Percentiles rank a stretch among this genome's conserved stretches.
These are phyloP conservation scores for Stegophylla sp. DNA, from an alignment of 2,888 invertebrate genomes.

Conservation along the genomic window DNA sequence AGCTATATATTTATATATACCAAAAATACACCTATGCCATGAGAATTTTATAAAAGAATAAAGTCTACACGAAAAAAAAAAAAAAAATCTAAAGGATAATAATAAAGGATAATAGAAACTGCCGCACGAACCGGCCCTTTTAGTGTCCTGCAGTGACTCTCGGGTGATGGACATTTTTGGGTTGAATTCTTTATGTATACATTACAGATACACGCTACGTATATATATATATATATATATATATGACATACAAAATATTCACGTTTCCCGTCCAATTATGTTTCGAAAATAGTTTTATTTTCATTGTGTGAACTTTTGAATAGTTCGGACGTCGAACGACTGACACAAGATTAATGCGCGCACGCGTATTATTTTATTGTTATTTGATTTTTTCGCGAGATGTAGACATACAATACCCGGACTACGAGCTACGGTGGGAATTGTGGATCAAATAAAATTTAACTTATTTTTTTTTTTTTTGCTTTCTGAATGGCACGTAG, in stretches of 20 bases:
- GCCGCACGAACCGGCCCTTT: neutral
- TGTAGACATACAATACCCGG: too few species aligned
- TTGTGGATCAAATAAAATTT: too few species aligned
- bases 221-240: too few species aligned
- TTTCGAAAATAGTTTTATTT: too few species aligned
- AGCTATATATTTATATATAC: neutral
- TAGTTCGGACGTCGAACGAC: neutral
- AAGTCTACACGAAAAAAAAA: slow-evolving; percentile 8
- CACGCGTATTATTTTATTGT: too few species aligned
- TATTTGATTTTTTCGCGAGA: too few species aligned
- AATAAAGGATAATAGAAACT: neutral
- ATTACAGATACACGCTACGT: neutral
- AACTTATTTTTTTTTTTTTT: too few species aligned
- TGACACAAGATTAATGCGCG: too few species aligned
- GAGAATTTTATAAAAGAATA: slow-evolving; percentile 15
- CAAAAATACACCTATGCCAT: neutral
- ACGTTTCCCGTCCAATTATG: too few species aligned
- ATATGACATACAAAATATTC: too few species aligned
- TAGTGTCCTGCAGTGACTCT: slow-evolving; percentile 8
- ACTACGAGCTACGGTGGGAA: too few species aligned
- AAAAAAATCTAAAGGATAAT: neutral
- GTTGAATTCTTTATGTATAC: neutral
- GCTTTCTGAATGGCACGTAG: too few species aligned
- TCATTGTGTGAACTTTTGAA: neutral
- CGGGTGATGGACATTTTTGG: slow-evolving; percentile 26